Evolutionary conservation across 2,113 vertebrate genomes (phyloP), one percentile per base, ranked within the genome.

Genomic region (Arvicanthis niloticus): DNA sequence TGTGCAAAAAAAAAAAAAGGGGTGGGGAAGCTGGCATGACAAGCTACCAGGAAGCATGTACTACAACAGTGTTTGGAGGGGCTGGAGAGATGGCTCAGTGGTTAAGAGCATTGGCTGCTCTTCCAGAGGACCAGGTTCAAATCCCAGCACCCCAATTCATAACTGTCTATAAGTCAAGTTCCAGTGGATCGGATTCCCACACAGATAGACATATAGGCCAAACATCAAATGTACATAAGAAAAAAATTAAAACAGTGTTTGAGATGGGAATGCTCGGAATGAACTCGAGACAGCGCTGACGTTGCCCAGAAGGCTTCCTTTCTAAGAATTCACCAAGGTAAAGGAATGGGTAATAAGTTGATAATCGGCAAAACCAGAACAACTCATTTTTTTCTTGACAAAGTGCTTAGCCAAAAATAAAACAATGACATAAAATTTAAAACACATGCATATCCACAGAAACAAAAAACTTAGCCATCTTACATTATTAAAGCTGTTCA

Each of bases 401-500:
- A 42, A 89, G 58, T 80, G 29, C 22, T 34, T 31, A 77, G 34
- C 34, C 40, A 89, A 85, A 91, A 94, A 77, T 34, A 85, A 92
- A 91, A 51, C n/a, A 51, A 60, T 91, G 58, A 94, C 48, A 94
- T 21, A 37, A 78, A 92, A 89, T 21, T 31, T 9, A n/a, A 91
- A 94, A 31, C 45, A 31, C 26, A 34, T 7, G 3, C 29, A 51
- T 26, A 76, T 42, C 45, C 37, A 82, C n/a, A 60, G 21, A 87
- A 92, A 12, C 68, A 62, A n/a, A n/a, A 82, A 93, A 37, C 40
- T 85, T 92, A 53, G 60, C 58, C 58, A 56, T 31, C 5, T 68
- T 88, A 88, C 92, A 70, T 88, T 42, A 78, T 82, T 91, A 89
- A 88, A 80, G 40, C 75, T 93, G 51, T 89, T 77, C n/a, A 80